Percentiles rank a stretch among this genome's conserved stretches.
Conservation (phyloP, 1,140 invertebrate species). For the Leptopilina clavipes region DNA sequence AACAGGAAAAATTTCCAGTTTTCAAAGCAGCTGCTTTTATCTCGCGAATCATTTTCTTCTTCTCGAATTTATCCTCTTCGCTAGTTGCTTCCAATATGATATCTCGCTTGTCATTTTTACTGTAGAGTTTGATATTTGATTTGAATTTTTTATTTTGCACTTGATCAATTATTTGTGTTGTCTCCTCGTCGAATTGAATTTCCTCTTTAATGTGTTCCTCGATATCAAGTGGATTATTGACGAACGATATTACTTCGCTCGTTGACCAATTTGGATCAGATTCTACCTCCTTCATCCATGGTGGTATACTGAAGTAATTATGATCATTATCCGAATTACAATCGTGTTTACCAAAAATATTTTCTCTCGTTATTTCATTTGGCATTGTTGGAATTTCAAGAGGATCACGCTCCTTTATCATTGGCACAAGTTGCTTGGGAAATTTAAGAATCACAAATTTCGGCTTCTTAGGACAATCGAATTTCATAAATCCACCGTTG, state of each 20-base stretch:
- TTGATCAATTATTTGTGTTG: not conserved
- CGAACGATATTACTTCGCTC: not conserved
- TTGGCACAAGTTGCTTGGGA: not conserved
- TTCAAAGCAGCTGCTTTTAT: not conserved
- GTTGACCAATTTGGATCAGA: slow-evolving; percentile 3
- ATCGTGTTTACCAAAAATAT: not conserved
- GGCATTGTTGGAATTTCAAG: not conserved
- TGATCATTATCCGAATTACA: not conserved
- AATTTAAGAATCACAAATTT: slow-evolving; percentile 19
- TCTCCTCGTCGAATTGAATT: not conserved
- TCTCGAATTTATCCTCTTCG: slow-evolving; percentile 17
- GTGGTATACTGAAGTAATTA: not conserved
- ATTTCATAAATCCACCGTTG: slow-evolving; percentile 11
- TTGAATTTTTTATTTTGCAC: not conserved
- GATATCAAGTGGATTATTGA: not conserved
- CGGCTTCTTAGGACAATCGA: not conserved
- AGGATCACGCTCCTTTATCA: not conserved
- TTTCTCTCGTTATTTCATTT: not conserved
- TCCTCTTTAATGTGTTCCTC: not conserved
- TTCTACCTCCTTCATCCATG: not conserved
- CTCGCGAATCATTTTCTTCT: not conserved
- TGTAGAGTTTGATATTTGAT: not conserved
- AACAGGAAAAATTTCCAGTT: not conserved
- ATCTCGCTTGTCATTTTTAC: not conserved
- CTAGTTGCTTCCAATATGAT: not conserved